phyloP scores from a whole-genome alignment of 2,113 vertebrate genomes.

The Spilogale gracilis region DNA sequence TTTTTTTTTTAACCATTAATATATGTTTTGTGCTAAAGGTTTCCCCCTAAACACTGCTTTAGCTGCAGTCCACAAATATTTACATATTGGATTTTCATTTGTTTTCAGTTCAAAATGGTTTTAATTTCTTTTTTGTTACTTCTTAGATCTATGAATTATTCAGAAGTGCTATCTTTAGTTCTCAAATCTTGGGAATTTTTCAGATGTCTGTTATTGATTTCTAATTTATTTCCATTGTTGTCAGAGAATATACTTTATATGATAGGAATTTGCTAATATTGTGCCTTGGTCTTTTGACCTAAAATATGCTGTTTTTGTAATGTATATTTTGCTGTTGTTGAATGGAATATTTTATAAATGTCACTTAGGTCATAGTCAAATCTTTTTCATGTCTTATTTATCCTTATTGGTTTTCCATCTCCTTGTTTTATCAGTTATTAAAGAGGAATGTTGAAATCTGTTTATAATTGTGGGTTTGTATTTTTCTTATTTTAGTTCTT shows the following conservation, averaged over 20 bases:
- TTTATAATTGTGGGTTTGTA: neutral
- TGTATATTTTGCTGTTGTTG: neutral
- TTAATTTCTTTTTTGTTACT: neutral
- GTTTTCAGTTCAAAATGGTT: neutral
- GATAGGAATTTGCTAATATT: neutral
- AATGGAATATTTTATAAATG: neutral
- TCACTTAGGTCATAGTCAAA: neutral
- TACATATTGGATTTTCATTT: slow-evolving; percentile 4
- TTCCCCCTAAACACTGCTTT: neutral
- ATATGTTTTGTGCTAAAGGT: neutral
- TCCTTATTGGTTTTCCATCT: neutral
- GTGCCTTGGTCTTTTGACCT: neutral
- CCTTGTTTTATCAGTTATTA: neutral
- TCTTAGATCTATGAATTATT: neutral
- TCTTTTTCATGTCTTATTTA: neutral
- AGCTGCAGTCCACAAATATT: neutral
- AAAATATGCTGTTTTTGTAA: neutral
- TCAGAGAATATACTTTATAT: neutral
- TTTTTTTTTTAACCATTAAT: neutral
- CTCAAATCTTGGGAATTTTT: neutral
- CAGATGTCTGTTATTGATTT: neutral
- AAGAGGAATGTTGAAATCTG: neutral
- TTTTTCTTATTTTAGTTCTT: neutral
- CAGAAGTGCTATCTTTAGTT: neutral
- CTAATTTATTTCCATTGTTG: neutral